Evolutionary conservation across 92 coral and sea anemone genomes (phyloP), one percentile per base, ranked within the genome.

Genomic region (Bergia sp.): DNA sequence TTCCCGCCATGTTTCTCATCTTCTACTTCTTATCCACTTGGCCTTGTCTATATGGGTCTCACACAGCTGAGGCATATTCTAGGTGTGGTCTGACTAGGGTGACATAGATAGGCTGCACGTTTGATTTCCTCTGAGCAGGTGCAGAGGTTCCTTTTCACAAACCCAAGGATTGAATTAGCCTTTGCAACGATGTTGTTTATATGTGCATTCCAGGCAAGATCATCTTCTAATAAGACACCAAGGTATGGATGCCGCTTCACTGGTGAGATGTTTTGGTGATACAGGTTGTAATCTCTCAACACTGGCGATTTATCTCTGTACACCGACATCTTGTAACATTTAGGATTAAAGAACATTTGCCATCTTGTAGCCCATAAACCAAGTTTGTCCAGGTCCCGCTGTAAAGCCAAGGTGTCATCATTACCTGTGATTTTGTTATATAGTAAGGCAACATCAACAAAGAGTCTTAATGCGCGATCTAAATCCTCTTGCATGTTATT

Each of bases 231-330:
- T 89, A 84, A 44, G n/a, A 90, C 81, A 36, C 89, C 92, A 61
- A 90, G 61, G 85, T 90, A 90, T 43, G 92, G 86, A 90, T 90
- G 92, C 69, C 86, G 86, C 74, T 90, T 64, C n/a, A 50, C 92
- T 39, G 85, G 75, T 66, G 38, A 20, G 72, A 90, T 87, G 74
- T 16, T 89, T 58, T 90, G 92, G 89, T 86, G 86, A 86, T 76
- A 90, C 53, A 90, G 82, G 44, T 83, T 81, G 89, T 89, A 89
- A 83, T 89, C 91, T 89, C 84, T 67, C 20, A 43, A 49, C 43
- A 89, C 88, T 83, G 89, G 91, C 55, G 91, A 89, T 82, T 67
- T 82, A 55, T 29, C 76, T 76, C 89, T 86, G 82, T 43, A 41
- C 7, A 86, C 89, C 15, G 89, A 8, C 83, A 73, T 86, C 36